These are phyloP conservation scores for Trichogramma dendrolimi DNA, from an alignment of 2,888 invertebrate species.

Conservation along the genomic window DNA sequence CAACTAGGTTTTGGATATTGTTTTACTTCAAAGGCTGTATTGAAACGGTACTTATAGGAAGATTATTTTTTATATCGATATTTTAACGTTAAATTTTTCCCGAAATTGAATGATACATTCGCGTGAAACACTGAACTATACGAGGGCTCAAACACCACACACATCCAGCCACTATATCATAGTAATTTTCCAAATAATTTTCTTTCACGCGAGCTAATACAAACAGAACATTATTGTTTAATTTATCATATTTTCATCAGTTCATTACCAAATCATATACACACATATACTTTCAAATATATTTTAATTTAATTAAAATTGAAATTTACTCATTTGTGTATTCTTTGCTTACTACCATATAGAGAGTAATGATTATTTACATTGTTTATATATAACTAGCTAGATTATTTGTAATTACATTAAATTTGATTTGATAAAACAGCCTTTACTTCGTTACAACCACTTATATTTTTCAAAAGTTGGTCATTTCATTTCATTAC, in stretches of 20 bases:
- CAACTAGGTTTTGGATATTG: not conserved
- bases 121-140: slow-evolving; percentile 26
- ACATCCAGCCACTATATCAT: slow-evolving; percentile 23
- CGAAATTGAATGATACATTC: slow-evolving; percentile 27
- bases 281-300: slow-evolving; percentile 21
- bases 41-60: slow-evolving; percentile 18
- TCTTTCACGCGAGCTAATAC: slow-evolving; percentile 23
- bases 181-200: slow-evolving; percentile 5
- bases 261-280: slow-evolving; percentile 20
- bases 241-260: slow-evolving; percentile 12
- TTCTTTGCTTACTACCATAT: slow-evolving; percentile 26
- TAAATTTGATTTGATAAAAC: slow-evolving; percentile 47
- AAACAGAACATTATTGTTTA: slow-evolving; percentile 22
- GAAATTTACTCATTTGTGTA: slow-evolving; percentile 25
- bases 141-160: slow-evolving; percentile 24
- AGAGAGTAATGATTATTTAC: slow-evolving; percentile 28
- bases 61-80: slow-evolving; percentile 4
- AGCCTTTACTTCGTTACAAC: slow-evolving; percentile 40
- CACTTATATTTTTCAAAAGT: slow-evolving; percentile 20
- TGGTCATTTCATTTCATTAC: slow-evolving; percentile 18
- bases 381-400: slow-evolving; percentile 25
- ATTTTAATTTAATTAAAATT: slow-evolving; percentile 25
- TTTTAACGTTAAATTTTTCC: slow-evolving; percentile 23
- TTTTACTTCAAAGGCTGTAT: slow-evolving; percentile 19
- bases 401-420: slow-evolving; percentile 25